Evolutionary conservation across 2,113 vertebrate genomes (phyloP).

Genomic region (Nyctereutes procyonoides): DNA sequence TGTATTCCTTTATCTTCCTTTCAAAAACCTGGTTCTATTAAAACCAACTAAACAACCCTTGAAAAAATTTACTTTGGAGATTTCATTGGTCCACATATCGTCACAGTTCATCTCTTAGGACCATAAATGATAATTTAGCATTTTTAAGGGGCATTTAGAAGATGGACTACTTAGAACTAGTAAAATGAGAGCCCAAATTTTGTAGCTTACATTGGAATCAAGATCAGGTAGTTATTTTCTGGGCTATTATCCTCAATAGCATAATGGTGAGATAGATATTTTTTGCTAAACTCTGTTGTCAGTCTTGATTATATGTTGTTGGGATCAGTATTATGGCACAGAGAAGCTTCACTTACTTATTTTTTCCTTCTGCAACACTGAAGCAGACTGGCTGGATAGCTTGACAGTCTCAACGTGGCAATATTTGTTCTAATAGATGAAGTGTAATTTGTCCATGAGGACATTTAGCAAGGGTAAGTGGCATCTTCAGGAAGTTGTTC

Average conservation of each 20-base stretch:
- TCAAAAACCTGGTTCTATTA: background rate
- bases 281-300: background rate
- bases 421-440: background rate
- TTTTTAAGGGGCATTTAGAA: background rate
- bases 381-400: background rate
- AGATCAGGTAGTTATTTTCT: background rate
- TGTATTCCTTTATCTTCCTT: background rate
- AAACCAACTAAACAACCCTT: background rate
- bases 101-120: background rate
- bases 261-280: background rate
- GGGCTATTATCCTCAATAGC: background rate
- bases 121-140: background rate
- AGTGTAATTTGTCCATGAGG: background rate
- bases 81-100: background rate
- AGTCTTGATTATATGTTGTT: background rate
- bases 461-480: background rate
- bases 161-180: background rate
- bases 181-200: background rate
- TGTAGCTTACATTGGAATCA: background rate
- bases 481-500: background rate
- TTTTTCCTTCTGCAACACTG: background rate
- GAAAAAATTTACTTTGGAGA: background rate
- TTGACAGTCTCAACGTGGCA: background rate
- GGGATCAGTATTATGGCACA: background rate
- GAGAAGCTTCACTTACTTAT: background rate